Evolutionary conservation across 2,888 invertebrate genomes (phyloP).

Genomic region (Nymphalis urticae): DNA sequence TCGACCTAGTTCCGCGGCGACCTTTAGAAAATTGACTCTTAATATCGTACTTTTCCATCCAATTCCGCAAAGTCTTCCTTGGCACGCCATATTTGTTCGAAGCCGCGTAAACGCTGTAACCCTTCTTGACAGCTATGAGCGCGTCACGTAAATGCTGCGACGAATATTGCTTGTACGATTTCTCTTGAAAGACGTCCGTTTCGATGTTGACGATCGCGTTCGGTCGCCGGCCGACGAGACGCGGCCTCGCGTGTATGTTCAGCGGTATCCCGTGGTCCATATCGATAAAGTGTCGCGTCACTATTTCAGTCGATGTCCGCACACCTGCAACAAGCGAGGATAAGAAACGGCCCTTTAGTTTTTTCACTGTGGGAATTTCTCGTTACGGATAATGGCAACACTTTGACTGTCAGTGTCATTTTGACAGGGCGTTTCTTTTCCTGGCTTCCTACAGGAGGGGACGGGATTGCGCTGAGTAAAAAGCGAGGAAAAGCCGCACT

Average conservation of each 20-base stretch:
- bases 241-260: constrained; percentile 71
- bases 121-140: constrained; percentile 76
- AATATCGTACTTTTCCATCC: constrained; percentile 82
- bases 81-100: constrained; percentile 81
- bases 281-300: constrained; percentile 76
- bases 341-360: constrained; percentile 68
- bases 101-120: constrained; percentile 80
- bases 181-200: constrained; percentile 76
- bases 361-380: constrained; percentile 31
- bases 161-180: constrained; percentile 78
- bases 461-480: constrained; percentile 50
- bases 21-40: constrained; percentile 80
- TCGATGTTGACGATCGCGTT: constrained; percentile 75
- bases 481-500: constrained; percentile 78
- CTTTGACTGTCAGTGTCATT: constrained; percentile 37
- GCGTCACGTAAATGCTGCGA: constrained; percentile 77
- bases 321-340: constrained; percentile 79
- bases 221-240: constrained; percentile 70
- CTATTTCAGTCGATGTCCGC: constrained; percentile 74
- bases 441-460: constrained; percentile 74
- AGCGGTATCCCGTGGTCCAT: constrained; percentile 73
- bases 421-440: constrained; percentile 72
- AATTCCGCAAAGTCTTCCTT: constrained; percentile 79
- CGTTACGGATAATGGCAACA: constrained; percentile 38
- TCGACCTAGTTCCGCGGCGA: constrained; percentile 64